Conservation (phyloP, 2,797 vertebrate genomes). For the Podarcis lilfordi region DNA sequence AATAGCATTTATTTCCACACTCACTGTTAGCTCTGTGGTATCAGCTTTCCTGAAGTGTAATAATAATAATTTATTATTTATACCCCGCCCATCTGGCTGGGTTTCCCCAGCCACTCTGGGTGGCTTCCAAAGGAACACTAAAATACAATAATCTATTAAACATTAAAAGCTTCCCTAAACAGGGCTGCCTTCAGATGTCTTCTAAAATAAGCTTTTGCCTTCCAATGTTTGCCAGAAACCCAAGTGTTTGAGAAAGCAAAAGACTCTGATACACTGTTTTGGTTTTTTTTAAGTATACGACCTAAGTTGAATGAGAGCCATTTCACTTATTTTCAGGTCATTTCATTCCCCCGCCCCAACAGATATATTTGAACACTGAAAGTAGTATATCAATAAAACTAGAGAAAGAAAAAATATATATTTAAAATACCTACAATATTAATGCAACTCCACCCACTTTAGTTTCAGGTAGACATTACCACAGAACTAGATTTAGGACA, state of each 20-base stretch:
- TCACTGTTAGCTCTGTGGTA: not conserved
- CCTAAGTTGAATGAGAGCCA: not conserved
- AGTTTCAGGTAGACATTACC: not conserved
- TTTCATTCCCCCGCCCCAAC: not conserved
- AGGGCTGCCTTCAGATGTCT: too few relatives aligned
- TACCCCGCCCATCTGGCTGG: too few relatives aligned
- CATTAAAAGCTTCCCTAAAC: too few relatives aligned
- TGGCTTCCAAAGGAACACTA: too few relatives aligned
- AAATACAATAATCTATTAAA: too few relatives aligned
- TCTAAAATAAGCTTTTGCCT: not conserved
- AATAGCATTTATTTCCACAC: not conserved
- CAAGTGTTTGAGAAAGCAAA: not conserved
- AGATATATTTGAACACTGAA: not conserved
- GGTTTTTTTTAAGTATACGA: not conserved
- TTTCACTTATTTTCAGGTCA: not conserved
- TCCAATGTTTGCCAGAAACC: not conserved
- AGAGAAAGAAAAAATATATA: not conserved
- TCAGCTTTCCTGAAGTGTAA: not conserved
- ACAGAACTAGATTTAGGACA: not conserved
- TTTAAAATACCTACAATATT: conserved; percentile 13
- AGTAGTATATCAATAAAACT: not conserved
- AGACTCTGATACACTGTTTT: too few relatives aligned
- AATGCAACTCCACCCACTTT: not conserved
- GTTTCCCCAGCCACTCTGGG: too few relatives aligned
- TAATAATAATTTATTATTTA: too few relatives aligned